These are phyloP conservation scores for Rattus rattus DNA, from an alignment of 2,113 vertebrate species.

Conservation along the genomic window DNA sequence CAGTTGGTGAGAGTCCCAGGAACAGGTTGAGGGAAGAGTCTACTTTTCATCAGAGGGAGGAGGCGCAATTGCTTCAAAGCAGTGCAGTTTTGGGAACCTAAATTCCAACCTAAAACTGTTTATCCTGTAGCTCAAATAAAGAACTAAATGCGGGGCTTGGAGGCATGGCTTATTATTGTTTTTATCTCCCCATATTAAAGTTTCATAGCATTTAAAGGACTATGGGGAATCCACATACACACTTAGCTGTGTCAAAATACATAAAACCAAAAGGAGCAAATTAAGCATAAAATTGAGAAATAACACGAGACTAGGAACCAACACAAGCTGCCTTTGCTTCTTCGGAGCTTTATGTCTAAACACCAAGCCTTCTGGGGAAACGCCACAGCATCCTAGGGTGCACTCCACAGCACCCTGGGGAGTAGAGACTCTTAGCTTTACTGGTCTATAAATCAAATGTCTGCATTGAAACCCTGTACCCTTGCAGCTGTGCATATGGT, in stretches of 20 bases:
- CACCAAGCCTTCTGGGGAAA: conserved; percentile 64
- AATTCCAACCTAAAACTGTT: conserved; percentile 31
- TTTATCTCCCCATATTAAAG: conserved; percentile 78
- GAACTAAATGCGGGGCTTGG: conserved; percentile 66
- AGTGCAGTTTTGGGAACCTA: background rate
- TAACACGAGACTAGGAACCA: conserved; percentile 59
- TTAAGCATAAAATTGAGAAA: conserved; percentile 80
- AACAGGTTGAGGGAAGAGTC: conserved; percentile 36
- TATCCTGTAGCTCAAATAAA: conserved; percentile 50
- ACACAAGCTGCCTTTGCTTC: conserved; percentile 37
- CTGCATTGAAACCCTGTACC: background rate
- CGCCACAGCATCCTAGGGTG: conserved; percentile 1
- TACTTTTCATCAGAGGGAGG: background rate
- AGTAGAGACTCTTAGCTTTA: conserved; percentile 16
- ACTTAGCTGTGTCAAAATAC: conserved; percentile 76
- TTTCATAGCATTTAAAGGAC: conserved; percentile 81
- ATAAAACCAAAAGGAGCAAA: conserved; percentile 80
- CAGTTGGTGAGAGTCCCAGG: background rate
- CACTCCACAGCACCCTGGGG: conserved; percentile 13
- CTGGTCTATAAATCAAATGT: conserved; percentile 8
- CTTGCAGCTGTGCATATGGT: conserved; percentile 2
- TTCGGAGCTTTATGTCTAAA: conserved; percentile 50
- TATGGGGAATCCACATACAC: conserved; percentile 71
- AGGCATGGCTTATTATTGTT: conserved; percentile 74
- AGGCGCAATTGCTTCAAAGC: background rate